A percentile compares a stretch with the other conserved stretches of the same genome.
These are phyloP conservation scores for Syngnathus acus DNA, from an alignment of 2,797 vertebrate genomes.

Conservation along the genomic window DNA sequence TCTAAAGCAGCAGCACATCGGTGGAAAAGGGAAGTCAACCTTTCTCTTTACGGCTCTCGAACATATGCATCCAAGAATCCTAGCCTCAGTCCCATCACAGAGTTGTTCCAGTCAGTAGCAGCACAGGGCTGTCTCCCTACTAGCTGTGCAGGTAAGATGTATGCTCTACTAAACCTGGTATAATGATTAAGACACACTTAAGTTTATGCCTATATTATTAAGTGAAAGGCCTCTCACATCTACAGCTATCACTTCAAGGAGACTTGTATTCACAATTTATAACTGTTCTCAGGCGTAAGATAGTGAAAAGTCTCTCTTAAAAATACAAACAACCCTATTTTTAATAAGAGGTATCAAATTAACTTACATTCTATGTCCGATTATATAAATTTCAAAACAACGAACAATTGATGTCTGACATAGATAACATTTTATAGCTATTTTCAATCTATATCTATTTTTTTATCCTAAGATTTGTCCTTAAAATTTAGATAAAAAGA, in stretches of 20 bases:
- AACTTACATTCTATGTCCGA: no score
- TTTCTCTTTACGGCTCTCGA: conserved; percentile 65
- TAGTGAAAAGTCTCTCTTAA: no score
- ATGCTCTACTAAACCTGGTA: neutral
- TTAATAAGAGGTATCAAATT: no score
- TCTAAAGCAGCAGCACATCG: conserved; percentile 9
- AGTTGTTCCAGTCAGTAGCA: conserved; percentile 40
- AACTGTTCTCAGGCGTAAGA: neutral
- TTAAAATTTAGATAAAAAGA: no score
- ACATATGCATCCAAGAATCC: conserved; percentile 70
- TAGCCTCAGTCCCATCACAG: conserved; percentile 66
- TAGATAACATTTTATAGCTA: no score
- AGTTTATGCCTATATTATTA: neutral
- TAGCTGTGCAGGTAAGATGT: conserved; percentile 18
- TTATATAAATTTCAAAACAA: no score
- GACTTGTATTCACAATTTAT: neutral
- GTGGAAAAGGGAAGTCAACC: conserved; percentile 68
- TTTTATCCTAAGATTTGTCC: no score
- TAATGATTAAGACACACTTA: neutral
- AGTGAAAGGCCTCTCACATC: neutral
- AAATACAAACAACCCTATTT: no score
- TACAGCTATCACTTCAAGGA: neutral
- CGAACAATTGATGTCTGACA: no score
- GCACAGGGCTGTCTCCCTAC: neutral
- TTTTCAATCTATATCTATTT: no score